These are phyloP conservation scores for Poecilia velifera DNA, from an alignment of 2,797 vertebrate species.

Conservation along the genomic window DNA sequence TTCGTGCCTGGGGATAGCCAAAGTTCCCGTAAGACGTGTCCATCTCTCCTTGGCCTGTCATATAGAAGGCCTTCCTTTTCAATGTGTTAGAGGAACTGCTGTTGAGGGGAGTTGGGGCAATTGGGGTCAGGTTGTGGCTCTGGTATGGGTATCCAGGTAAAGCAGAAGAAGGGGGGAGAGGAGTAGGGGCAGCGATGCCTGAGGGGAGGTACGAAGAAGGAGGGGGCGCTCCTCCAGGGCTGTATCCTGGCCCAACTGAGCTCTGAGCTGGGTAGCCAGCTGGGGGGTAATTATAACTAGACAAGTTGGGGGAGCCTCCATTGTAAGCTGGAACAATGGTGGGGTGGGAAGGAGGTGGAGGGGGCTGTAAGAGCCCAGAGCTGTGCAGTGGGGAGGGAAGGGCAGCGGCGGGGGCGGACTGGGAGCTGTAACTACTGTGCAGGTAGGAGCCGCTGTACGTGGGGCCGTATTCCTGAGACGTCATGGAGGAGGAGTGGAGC, in stretches of 20 bases:
- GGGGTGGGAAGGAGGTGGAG: slow-evolving; percentile 80
- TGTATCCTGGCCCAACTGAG: slow-evolving; percentile 91
- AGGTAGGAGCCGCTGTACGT: slow-evolving; percentile 94
- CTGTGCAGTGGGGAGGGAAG: slow-evolving; percentile 91
- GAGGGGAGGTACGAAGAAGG: slow-evolving; percentile 93
- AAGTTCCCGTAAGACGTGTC: slow-evolving; percentile 94
- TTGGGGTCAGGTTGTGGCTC: slow-evolving; percentile 90
- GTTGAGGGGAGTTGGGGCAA: slow-evolving; percentile 89
- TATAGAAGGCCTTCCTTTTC: slow-evolving; percentile 97
- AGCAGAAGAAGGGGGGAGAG: slow-evolving; percentile 87
- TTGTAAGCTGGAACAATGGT: slow-evolving; percentile 93
- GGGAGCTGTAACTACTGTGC: slow-evolving; percentile 92
- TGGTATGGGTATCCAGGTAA: slow-evolving; percentile 96
- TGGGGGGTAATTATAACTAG: slow-evolving; percentile 93
- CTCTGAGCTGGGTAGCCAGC: slow-evolving; percentile 92
- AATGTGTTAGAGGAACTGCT: slow-evolving; percentile 91
- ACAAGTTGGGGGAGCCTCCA: slow-evolving; percentile 90
- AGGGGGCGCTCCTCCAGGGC: slow-evolving; percentile 91
- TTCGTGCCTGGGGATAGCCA: slow-evolving; percentile 91
- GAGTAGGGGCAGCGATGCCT: slow-evolving; percentile 93
- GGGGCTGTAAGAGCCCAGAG: slow-evolving; percentile 89
- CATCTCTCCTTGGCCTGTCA: slow-evolving; percentile 93
- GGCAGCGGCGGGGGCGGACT: slow-evolving; percentile 85
- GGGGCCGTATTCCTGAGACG: slow-evolving; percentile 94
- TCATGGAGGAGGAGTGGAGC: slow-evolving; percentile 87